These are phyloP conservation scores for Macropus fuliginosus DNA, from an alignment of 2,797 vertebrate species.

Conservation along the genomic window DNA sequence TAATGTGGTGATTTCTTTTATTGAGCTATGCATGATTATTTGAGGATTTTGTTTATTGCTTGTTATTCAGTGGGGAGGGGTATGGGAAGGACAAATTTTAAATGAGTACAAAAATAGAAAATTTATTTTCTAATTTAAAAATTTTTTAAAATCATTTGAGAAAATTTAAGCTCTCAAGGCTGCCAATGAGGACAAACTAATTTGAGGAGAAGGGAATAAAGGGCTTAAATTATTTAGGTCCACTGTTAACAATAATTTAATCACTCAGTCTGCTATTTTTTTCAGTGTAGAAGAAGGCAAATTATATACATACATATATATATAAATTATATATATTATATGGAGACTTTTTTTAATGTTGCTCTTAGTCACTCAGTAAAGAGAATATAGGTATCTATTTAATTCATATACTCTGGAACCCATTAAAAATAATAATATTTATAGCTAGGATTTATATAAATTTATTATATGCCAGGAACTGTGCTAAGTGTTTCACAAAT, in stretches of 20 bases:
- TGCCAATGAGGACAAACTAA: conserved; percentile 17
- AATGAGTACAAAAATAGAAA: not conserved
- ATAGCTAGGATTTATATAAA: not conserved
- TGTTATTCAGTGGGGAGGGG: not conserved
- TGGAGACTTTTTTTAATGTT: not conserved
- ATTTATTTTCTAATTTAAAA: not conserved
- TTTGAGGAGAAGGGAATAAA: not conserved
- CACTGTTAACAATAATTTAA: not conserved
- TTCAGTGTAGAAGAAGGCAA: not conserved
- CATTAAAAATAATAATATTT: conserved; percentile 8
- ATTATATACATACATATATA: not conserved
- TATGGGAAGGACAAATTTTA: conserved; percentile 17
- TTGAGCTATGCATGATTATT: not conserved
- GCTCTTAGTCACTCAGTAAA: conserved; percentile 9
- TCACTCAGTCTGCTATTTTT: conserved; percentile 8
- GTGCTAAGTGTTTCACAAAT: not conserved
- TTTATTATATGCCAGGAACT: not conserved
- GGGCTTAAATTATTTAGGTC: not conserved
- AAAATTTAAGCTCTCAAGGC: not conserved
- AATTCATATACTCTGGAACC: conserved; percentile 1
- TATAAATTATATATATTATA: no score
- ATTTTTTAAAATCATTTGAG: conserved; percentile 7
- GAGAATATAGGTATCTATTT: not conserved
- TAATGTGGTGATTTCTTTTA: not conserved
- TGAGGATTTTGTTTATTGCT: not conserved